phyloP scores from a whole-genome alignment of 1,140 invertebrate genomes.

The Diabrotica virgifera region DNA sequence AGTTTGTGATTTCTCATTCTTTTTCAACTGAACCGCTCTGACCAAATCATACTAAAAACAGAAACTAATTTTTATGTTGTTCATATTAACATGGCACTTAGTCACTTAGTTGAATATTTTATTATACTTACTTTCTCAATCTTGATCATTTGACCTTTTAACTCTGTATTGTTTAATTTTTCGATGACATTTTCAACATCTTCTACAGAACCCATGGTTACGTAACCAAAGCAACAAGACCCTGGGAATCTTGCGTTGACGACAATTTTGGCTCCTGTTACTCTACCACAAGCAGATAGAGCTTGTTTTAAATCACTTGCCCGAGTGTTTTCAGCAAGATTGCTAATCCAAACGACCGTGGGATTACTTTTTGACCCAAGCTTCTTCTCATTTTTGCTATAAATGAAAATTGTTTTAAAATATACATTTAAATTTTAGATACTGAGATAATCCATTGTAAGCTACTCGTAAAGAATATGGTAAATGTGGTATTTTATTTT shows the following conservation, averaged over 20 bases:
- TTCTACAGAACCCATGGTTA: conserved; percentile 85
- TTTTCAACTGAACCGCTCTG: conserved; percentile 28
- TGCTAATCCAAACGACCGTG: conserved; percentile 88
- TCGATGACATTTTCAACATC: conserved; percentile 89
- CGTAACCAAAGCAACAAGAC: conserved; percentile 90
- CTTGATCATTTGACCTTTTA: conserved; percentile 90
- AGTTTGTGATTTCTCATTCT: conserved; percentile 24
- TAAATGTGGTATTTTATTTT: too few species aligned
- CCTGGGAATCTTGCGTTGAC: conserved; percentile 89
- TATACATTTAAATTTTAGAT: too few species aligned
- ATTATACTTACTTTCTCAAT: conserved; percentile 74
- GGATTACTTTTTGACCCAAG: conserved; percentile 38
- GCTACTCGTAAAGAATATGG: too few species aligned
- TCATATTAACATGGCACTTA: background rate
- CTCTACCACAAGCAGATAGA: conserved; percentile 91
- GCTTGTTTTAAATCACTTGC: conserved; percentile 90
- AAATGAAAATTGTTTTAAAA: background rate
- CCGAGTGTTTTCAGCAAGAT: conserved; percentile 80
- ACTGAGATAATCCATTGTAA: too few species aligned
- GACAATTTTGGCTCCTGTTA: conserved; percentile 93
- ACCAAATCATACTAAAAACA: conserved; percentile 28
- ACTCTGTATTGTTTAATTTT: conserved; percentile 82
- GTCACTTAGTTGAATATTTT: background rate
- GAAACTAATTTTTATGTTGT: too few species aligned
- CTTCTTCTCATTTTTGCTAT: conserved; percentile 21